Conservation (phyloP, 1,140 invertebrate species). For the Orius laevigatus region DNA sequence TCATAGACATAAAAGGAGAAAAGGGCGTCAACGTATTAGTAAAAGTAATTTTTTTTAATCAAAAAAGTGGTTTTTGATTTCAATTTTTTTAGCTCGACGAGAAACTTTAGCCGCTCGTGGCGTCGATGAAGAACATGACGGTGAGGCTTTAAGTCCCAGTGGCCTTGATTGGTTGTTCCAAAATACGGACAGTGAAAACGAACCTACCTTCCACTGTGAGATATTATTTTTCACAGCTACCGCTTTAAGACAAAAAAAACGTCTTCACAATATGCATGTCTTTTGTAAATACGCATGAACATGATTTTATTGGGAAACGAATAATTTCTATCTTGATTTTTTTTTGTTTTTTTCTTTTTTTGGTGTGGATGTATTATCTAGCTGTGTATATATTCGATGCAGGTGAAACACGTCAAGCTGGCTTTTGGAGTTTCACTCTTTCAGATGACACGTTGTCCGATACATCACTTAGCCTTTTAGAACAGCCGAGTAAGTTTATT, state of each 20-base stretch:
- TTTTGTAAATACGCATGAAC: no score
- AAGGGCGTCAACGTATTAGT: conserved; percentile 8
- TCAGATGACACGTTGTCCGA: conserved; percentile 29
- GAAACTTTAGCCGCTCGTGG: no score
- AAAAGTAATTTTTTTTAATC: not conserved
- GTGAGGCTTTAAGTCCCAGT: conserved; percentile 17
- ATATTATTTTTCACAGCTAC: no score
- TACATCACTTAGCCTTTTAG: conserved; percentile 28
- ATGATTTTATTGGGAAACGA: no score
- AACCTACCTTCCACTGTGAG: conserved; percentile 16
- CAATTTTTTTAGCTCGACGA: not conserved
- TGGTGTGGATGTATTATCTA: no score
- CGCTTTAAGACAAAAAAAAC: no score
- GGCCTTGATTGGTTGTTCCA: conserved; percentile 37
- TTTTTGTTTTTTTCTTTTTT: no score
- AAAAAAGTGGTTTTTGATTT: not conserved
- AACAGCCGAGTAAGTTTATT: conserved; percentile 15
- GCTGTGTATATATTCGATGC: conserved; percentile 10
- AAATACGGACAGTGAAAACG: conserved; percentile 33
- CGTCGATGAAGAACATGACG: conserved; percentile 11
- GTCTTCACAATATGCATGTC: no score
- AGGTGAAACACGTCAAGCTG: conserved; percentile 28
- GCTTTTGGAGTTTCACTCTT: conserved; percentile 31
- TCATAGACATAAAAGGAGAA: conserved; percentile 11
- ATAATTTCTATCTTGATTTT: no score